Percentiles rank a stretch among this genome's conserved stretches.
Evolutionary conservation across 2,888 invertebrate species (phyloP).

Genomic region (Nephrotoma guestfalica): DNA sequence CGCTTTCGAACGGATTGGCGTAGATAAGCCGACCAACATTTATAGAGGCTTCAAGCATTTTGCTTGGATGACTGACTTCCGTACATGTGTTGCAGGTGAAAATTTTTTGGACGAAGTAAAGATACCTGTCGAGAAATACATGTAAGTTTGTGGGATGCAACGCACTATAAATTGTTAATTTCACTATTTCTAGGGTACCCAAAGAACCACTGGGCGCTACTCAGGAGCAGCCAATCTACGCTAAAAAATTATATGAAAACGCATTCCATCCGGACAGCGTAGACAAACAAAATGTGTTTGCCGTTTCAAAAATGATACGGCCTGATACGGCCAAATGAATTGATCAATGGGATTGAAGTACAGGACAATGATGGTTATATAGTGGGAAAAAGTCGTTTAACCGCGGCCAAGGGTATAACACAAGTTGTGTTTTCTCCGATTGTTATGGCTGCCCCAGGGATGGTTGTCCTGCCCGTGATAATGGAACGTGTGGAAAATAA

Average conservation of each 20-base stretch:
- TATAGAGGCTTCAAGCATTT: slow-evolving; percentile 63
- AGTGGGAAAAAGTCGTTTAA: slow-evolving; percentile 52
- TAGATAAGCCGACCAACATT: slow-evolving; percentile 64
- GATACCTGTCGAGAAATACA: slow-evolving; percentile 49
- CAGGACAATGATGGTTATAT: slow-evolving; percentile 59
- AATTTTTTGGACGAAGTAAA: slow-evolving; percentile 51
- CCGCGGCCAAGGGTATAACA: slow-evolving; percentile 69
- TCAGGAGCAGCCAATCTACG: slow-evolving; percentile 55
- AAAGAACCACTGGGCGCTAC: slow-evolving; percentile 52
- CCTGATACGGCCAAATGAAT: slow-evolving; percentile 80
- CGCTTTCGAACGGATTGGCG: slow-evolving; percentile 40
- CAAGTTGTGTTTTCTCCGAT: slow-evolving; percentile 65
- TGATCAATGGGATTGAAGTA: slow-evolving; percentile 59
- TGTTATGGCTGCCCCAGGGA: slow-evolving; percentile 78
- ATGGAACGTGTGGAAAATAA: slow-evolving; percentile 69
- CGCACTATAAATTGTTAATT: no score
- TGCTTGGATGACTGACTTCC: slow-evolving; percentile 70
- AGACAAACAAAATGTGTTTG: slow-evolving; percentile 79
- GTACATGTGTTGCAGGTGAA: slow-evolving; percentile 49
- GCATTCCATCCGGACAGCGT: slow-evolving; percentile 88
- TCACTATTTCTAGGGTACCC: slow-evolving; percentile 38
- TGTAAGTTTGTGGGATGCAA: slow-evolving; percentile 29
- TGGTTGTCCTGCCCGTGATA: slow-evolving; percentile 70
- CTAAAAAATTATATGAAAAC: slow-evolving; percentile 74
- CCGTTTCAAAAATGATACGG: no score